phyloP scores from a whole-genome alignment of 2,113 vertebrate species.

The Xiphophorus maculatus region DNA sequence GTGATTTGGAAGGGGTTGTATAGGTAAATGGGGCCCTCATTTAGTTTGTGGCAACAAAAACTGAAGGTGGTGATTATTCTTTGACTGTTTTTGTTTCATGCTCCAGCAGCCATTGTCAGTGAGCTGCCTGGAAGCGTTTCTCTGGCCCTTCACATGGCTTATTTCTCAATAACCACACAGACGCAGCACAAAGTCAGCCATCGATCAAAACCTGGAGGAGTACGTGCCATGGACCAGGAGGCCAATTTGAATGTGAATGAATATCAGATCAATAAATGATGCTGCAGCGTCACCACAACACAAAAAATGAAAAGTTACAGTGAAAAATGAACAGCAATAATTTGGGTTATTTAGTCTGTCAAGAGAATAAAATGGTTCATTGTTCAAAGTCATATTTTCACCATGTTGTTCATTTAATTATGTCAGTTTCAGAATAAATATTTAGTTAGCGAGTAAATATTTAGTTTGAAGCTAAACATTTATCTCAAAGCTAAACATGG shows the following conservation, averaged over 20 bases:
- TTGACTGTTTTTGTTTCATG: slow-evolving; percentile 29
- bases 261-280: slow-evolving; percentile 34
- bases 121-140: slow-evolving; percentile 25
- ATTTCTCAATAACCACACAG: slow-evolving; percentile 22
- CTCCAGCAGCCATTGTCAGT: slow-evolving; percentile 18
- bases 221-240: slow-evolving; percentile 25
- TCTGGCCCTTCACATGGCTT: background rate
- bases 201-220: slow-evolving; percentile 35
- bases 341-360: no score
- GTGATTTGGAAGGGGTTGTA: slow-evolving; percentile 38
- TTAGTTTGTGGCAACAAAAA: slow-evolving; percentile 54
- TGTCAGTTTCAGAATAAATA: no score
- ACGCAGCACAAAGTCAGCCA: slow-evolving; percentile 33
- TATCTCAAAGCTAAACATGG: no score
- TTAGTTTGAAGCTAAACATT: no score
- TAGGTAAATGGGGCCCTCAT: slow-evolving; percentile 31
- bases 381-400: no score
- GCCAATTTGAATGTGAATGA: slow-evolving; percentile 60
- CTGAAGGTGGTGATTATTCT: slow-evolving; percentile 55
- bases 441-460: no score
- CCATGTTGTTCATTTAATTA: no score
- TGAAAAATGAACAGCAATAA: no score
- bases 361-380: no score
- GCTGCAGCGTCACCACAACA: slow-evolving; percentile 17
- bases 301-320: background rate